Conservation (phyloP, 2,113 vertebrate genomes). For the Erythrocercus mccallii region DNA sequence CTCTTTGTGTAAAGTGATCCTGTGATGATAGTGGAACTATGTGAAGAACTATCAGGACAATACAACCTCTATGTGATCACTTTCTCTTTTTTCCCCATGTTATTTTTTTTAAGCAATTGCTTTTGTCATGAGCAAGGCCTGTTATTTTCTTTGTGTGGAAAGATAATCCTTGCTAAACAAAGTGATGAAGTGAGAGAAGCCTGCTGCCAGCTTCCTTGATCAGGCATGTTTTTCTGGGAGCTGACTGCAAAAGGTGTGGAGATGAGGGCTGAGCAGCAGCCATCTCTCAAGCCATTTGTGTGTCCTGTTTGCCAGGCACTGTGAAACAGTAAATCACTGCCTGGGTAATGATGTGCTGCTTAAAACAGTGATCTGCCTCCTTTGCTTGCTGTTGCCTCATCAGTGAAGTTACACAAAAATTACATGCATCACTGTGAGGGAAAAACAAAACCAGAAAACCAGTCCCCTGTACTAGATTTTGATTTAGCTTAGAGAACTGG, state of each 20-base stretch:
- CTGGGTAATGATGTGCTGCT: background rate
- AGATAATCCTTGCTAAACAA: background rate
- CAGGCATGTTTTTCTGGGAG: background rate
- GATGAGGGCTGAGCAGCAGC: background rate
- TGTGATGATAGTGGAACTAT: background rate
- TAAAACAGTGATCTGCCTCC: background rate
- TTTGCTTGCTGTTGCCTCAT: background rate
- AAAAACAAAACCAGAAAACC: background rate
- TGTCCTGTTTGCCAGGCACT: background rate
- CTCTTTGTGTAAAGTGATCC: background rate
- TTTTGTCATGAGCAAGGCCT: background rate
- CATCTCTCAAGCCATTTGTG: background rate
- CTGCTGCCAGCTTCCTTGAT: background rate
- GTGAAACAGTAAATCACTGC: background rate
- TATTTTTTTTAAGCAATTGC: background rate
- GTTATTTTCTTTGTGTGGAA: background rate
- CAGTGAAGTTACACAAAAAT: background rate
- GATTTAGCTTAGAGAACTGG: background rate
- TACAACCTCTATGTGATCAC: background rate
- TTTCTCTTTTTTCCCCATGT: background rate
- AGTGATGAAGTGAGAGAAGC: background rate
- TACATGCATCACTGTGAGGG: background rate
- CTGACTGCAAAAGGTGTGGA: background rate
- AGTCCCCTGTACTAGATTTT: background rate
- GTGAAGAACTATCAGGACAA: background rate